phyloP scores from a whole-genome alignment of 2,797 vertebrate genomes.

The Anguilla pacifica region DNA sequence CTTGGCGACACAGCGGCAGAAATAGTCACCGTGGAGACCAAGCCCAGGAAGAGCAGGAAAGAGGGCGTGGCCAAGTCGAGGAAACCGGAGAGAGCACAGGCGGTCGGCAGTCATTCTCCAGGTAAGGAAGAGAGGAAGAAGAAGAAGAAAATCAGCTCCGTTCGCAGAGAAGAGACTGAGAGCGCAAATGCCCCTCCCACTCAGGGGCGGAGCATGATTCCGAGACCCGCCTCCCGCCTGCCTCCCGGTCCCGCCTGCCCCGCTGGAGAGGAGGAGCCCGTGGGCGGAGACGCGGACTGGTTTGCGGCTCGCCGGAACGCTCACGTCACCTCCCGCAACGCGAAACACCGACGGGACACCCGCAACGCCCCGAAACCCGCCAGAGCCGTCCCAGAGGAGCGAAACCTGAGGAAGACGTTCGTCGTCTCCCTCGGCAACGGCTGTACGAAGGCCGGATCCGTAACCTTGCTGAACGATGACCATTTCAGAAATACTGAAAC shows the following conservation, averaged over 20 bases:
- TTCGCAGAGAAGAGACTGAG: background rate
- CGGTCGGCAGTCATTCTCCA: background rate
- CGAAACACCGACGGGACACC: constrained; percentile 49
- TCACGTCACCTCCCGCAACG: constrained; percentile 49
- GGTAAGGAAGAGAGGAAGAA: constrained; percentile 10
- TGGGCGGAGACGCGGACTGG: background rate
- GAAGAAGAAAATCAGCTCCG: constrained; percentile 24
- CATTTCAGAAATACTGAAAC: constrained; percentile 53
- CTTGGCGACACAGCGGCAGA: constrained; percentile 47
- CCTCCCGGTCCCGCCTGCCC: background rate
- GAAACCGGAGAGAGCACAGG: constrained; percentile 14
- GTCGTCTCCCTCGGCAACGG: constrained; percentile 24
- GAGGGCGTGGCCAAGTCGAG: constrained; percentile 24
- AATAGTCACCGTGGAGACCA: constrained; percentile 64
- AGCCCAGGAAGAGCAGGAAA: constrained; percentile 40
- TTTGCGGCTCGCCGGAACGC: constrained; percentile 41
- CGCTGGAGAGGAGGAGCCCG: constrained; percentile 13
- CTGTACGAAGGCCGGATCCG: background rate
- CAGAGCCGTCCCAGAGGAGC: constrained; percentile 24
- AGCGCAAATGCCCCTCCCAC: constrained; percentile 1
- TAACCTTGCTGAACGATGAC: constrained; percentile 46
- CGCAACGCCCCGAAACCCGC: constrained; percentile 39
- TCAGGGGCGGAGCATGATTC: background rate
- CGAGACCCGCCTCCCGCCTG: background rate
- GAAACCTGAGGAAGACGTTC: constrained; percentile 34